These are phyloP conservation scores for Champsocephalus esox DNA, from an alignment of 2,797 vertebrate species.

Conservation along the genomic window DNA sequence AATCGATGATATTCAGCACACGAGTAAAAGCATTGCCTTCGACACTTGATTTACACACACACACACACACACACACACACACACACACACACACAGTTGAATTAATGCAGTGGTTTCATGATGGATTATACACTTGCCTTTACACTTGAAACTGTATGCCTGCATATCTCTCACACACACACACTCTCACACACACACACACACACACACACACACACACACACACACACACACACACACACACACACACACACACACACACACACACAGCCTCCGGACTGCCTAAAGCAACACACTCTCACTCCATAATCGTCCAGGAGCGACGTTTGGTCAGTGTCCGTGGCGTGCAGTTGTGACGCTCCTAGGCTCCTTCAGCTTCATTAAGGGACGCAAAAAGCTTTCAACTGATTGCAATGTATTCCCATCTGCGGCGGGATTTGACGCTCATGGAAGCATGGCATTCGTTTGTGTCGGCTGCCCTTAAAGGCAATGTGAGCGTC, in stretches of 20 bases:
- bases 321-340: too few relatives aligned
- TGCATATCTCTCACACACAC: not conserved
- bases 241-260: constrained; percentile 13
- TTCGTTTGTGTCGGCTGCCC: too few relatives aligned
- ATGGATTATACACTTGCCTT: constrained; percentile 5
- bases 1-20: constrained; percentile 12
- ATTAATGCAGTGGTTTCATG: constrained; percentile 9
- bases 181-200: constrained; percentile 9
- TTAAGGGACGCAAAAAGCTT: too few relatives aligned
- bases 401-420: too few relatives aligned
- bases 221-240: constrained; percentile 14
- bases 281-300: too few relatives aligned
- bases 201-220: constrained; percentile 5
- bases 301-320: too few relatives aligned
- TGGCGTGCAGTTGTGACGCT: too few relatives aligned
- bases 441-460: too few relatives aligned
- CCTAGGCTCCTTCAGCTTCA: too few relatives aligned
- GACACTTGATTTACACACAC: constrained; percentile 23
- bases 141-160: not conserved
- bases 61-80: not conserved
- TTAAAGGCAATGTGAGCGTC: too few relatives aligned
- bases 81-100: not conserved
- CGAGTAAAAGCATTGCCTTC: constrained; percentile 9
- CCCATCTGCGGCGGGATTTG: too few relatives aligned
- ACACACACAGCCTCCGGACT: not conserved